Conservation (phyloP, 1,140 invertebrate genomes). For the Amphibalanus amphitrite region DNA sequence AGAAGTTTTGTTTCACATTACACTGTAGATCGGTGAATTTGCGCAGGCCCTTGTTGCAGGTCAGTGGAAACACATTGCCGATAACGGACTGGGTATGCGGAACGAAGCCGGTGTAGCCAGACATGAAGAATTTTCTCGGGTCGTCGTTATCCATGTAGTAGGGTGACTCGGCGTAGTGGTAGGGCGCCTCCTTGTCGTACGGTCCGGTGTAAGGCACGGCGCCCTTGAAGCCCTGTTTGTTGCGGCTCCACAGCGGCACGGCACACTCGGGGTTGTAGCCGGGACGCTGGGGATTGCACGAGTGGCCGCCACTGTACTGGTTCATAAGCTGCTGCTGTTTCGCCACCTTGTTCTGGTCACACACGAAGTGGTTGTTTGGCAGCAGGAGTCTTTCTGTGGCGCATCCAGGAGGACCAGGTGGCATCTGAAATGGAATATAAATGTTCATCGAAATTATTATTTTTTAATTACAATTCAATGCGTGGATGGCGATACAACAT, state of each 20-base stretch:
- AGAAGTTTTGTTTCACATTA: constrained; percentile 40
- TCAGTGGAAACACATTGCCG: constrained; percentile 38
- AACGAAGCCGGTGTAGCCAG: constrained; percentile 46
- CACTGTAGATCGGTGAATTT: constrained; percentile 51
- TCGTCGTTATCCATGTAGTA: constrained; percentile 46
- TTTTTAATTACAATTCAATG: too few relatives aligned
- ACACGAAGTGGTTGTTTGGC: too few relatives aligned
- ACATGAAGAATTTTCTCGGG: constrained; percentile 40
- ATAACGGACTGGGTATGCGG: constrained; percentile 44
- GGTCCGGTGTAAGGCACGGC: not conserved
- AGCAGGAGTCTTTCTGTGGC: too few relatives aligned
- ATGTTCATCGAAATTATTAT: too few relatives aligned
- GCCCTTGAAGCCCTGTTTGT: not conserved
- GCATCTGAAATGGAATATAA: too few relatives aligned
- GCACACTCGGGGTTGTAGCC: not conserved
- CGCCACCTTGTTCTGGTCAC: too few relatives aligned
- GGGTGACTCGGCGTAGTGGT: constrained; percentile 25
- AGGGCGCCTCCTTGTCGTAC: not conserved
- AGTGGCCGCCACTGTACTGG: not conserved
- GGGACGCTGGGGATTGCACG: too few relatives aligned
- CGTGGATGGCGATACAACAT: too few relatives aligned
- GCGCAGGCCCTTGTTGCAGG: constrained; percentile 42
- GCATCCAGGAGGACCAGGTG: too few relatives aligned
- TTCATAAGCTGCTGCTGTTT: too few relatives aligned
- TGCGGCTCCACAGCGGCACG: not conserved